These are phyloP conservation scores for Nycticebus coucang DNA, from an alignment of 2,113 vertebrate genomes.

Conservation along the genomic window DNA sequence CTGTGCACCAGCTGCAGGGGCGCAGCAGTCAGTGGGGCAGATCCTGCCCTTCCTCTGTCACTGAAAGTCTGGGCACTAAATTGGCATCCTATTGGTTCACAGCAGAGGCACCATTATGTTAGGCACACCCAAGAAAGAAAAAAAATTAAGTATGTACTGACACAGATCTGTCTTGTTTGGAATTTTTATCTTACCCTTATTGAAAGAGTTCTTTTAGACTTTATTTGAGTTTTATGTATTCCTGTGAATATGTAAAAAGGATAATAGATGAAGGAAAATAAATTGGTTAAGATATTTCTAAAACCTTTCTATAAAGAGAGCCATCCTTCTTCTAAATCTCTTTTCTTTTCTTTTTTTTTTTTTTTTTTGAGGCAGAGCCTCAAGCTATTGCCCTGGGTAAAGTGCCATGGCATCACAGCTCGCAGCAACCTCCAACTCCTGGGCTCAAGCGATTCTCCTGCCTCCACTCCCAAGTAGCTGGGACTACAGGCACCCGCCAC, in stretches of 20 bases:
- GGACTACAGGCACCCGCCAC: too few relatives aligned
- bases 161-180: neutral
- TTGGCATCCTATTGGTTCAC: neutral
- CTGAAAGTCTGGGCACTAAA: neutral
- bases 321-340: neutral
- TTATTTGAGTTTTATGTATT: neutral
- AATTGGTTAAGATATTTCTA: neutral
- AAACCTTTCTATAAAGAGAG: neutral
- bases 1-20: neutral
- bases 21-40: neutral
- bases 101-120: neutral
- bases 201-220: neutral
- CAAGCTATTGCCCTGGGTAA: too few relatives aligned
- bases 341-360: neutral
- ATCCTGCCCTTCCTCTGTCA: fast-evolving
- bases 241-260: neutral
- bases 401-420: too few relatives aligned
- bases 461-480: too few relatives aligned
- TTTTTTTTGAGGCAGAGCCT: too few relatives aligned
- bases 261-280: neutral
- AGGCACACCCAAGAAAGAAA: neutral
- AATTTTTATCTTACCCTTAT: neutral
- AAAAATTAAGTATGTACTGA: neutral
- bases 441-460: too few relatives aligned
- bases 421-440: too few relatives aligned